Percentiles rank a stretch among this genome's conserved stretches.
phyloP scores from a whole-genome alignment of 2,797 vertebrate species.

The Helicolenus hilgendorfi region DNA sequence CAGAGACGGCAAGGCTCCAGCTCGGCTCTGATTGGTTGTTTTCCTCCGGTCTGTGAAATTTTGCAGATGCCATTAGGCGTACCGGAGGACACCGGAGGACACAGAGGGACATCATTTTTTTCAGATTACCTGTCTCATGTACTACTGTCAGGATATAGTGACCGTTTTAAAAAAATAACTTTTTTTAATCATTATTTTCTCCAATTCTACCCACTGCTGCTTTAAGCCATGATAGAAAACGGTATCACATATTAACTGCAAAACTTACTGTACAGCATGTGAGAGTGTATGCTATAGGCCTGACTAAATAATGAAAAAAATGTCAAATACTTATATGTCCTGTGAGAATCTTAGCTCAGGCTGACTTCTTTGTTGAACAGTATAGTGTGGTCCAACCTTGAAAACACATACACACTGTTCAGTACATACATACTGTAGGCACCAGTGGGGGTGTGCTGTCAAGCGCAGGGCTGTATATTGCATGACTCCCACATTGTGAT shows the following conservation, averaged over 20 bases:
- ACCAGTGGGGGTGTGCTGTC: not conserved
- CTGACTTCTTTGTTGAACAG: not conserved
- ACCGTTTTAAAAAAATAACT: too few relatives aligned
- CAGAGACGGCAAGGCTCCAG: too few relatives aligned
- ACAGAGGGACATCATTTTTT: too few relatives aligned
- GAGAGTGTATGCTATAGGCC: not conserved
- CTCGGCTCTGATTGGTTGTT: too few relatives aligned
- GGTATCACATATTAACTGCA: not conserved
- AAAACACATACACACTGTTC: not conserved
- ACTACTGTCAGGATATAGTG: too few relatives aligned
- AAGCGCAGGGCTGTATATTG: constrained; percentile 4
- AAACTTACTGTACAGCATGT: too few relatives aligned
- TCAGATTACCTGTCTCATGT: too few relatives aligned
- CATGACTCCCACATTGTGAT: constrained; percentile 28
- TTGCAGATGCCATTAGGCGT: too few relatives aligned
- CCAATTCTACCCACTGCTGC: too few relatives aligned
- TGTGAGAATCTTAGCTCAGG: not conserved
- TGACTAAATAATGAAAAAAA: constrained; percentile 6
- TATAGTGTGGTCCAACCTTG: not conserved
- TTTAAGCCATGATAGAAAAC: not conserved
- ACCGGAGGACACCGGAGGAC: too few relatives aligned
- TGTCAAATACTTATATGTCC: not conserved
- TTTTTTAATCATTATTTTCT: too few relatives aligned
- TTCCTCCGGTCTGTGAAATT: too few relatives aligned
- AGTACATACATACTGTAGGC: not conserved